Conservation (phyloP, 2,888 invertebrate species). For the Copidosoma aretas region DNA sequence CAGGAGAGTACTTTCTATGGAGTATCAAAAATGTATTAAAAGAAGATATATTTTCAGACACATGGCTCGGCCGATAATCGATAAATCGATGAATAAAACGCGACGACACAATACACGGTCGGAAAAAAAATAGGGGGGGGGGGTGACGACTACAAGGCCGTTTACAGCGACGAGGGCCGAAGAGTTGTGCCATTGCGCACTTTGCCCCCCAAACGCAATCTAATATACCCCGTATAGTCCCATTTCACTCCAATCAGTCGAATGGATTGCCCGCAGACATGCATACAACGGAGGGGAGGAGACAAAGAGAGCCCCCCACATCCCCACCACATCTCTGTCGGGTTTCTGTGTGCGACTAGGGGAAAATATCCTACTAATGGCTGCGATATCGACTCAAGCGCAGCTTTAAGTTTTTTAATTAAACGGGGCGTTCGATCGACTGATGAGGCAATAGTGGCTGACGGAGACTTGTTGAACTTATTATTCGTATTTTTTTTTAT, state of each 20-base stretch:
- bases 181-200: neutral
- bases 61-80: neutral
- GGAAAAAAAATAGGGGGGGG: neutral
- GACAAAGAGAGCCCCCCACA: neutral
- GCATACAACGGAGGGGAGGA: neutral
- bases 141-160: neutral
- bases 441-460: neutral
- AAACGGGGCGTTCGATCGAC: neutral
- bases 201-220: conserved; percentile 2
- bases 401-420: conserved; percentile 16
- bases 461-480: neutral
- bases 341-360: neutral
- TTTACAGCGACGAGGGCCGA: neutral
- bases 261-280: conserved; percentile 35
- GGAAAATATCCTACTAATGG: conserved; percentile 27
- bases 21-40: too few species aligned
- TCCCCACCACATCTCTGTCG: neutral
- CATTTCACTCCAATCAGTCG: conserved; percentile 37
- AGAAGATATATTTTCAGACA: too few species aligned
- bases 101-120: neutral
- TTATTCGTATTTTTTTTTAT: neutral
- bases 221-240: conserved; percentile 25
- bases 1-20: too few species aligned
- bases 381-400: conserved; percentile 20
- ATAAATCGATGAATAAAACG: neutral